Conservation (phyloP, 2,888 invertebrate genomes). For the Zele albiditarsus region DNA sequence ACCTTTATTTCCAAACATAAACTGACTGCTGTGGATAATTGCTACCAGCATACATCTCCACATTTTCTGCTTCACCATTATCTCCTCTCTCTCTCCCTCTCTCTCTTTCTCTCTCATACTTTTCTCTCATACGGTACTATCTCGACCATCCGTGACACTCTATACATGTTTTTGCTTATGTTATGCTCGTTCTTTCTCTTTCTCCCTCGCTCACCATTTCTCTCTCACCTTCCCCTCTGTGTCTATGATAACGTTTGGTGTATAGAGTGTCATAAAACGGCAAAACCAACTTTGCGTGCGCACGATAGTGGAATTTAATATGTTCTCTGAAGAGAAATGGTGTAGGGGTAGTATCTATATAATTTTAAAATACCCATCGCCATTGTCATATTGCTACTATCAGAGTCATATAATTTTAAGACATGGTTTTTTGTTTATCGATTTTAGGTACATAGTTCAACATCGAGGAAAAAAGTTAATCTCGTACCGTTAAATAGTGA, state of each 20-base stretch:
- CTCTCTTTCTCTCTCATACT: slow-evolving; percentile 4
- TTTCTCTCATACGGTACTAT: slow-evolving; percentile 25
- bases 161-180: slow-evolving; percentile 19
- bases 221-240: neutral
- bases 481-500: too few species aligned
- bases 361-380: slow-evolving; percentile 2
- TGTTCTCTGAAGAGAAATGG: neutral
- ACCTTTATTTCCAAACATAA: slow-evolving; percentile 41
- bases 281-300: slow-evolving; percentile 22
- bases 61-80: slow-evolving; percentile 7
- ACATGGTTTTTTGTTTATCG: neutral
- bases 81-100: neutral
- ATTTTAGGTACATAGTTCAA: neutral
- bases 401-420: neutral
- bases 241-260: slow-evolving; percentile 8
- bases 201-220: neutral
- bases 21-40: slow-evolving; percentile 43
- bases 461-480: too few species aligned
- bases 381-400: neutral
- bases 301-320: slow-evolving; percentile 27
- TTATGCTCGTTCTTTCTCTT: neutral
- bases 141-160: slow-evolving; percentile 35
- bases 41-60: slow-evolving; percentile 26
- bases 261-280: slow-evolving; percentile 19
- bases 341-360: neutral